Evolutionary conservation across 2,113 vertebrate species (phyloP).

Genomic region (Cnemophilus loriae): DNA sequence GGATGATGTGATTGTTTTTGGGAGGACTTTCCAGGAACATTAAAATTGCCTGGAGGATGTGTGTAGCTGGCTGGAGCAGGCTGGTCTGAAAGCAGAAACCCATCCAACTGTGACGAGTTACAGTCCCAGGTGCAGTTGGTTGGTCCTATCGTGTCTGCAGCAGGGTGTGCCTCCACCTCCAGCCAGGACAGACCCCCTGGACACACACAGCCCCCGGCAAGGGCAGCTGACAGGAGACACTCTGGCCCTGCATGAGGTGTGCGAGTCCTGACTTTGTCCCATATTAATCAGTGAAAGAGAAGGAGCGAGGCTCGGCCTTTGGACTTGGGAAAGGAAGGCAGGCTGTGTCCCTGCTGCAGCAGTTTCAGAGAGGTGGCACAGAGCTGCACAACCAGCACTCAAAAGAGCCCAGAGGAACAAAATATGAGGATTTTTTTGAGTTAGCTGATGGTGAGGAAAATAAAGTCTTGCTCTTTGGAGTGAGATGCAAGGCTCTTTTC

Average conservation of each 20-base stretch:
- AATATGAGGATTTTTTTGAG: neutral
- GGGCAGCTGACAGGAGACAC: neutral
- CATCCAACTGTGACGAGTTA: constrained; percentile 51
- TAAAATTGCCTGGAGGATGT: constrained; percentile 65
- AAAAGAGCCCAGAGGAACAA: neutral
- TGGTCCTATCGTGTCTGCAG: neutral
- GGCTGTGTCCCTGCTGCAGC: neutral
- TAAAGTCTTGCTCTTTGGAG: neutral
- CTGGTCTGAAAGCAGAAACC: constrained; percentile 57
- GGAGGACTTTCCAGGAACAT: constrained; percentile 70
- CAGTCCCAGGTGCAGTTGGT: neutral
- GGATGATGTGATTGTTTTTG: constrained; percentile 72
- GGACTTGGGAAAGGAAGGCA: neutral
- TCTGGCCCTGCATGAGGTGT: neutral
- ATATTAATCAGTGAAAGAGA: neutral
- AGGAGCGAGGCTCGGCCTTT: neutral
- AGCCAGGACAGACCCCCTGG: constrained; percentile 4
- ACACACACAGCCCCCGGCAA: neutral
- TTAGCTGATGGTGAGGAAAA: neutral
- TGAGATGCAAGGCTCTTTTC: neutral
- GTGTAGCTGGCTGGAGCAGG: constrained; percentile 54
- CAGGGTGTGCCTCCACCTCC: constrained; percentile 35
- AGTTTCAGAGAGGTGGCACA: neutral
- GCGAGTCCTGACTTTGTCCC: neutral
- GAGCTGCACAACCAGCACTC: neutral